Evolutionary conservation across 2,888 invertebrate genomes (phyloP).

Genomic region (Himalopsyche kuldschensis): DNA sequence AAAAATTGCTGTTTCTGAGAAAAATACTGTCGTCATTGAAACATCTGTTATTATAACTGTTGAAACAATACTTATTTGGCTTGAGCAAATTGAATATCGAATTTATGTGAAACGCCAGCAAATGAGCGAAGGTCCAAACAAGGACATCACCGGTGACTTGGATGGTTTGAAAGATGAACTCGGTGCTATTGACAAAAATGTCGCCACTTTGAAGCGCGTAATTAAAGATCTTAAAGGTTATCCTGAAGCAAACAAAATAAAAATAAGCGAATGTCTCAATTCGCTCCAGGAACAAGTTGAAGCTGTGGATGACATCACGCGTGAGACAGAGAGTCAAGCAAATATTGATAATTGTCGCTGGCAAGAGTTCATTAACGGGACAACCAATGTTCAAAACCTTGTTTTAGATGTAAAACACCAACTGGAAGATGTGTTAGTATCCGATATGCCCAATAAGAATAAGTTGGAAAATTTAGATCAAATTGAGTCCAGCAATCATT

Average conservation of each 20-base stretch:
- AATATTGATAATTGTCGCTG: constrained; percentile 54
- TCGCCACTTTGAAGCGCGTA: constrained; percentile 64
- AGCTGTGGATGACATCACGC: constrained; percentile 69
- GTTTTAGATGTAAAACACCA: constrained; percentile 57
- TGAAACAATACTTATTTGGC: constrained; percentile 80
- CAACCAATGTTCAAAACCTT: constrained; percentile 60
- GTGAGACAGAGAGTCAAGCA: constrained; percentile 60
- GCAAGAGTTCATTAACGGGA: constrained; percentile 69
- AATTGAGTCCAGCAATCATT: constrained; percentile 68
- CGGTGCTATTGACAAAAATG: constrained; percentile 66
- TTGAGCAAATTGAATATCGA: constrained; percentile 82
- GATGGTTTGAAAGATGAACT: constrained; percentile 68
- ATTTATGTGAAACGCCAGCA: constrained; percentile 66
- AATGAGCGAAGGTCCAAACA: constrained; percentile 61
- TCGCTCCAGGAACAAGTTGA: constrained; percentile 68
- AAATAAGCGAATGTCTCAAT: constrained; percentile 61
- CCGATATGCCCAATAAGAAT: constrained; percentile 67
- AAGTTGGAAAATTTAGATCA: constrained; percentile 72
- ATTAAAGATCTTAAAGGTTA: constrained; percentile 49
- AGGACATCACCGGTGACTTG: constrained; percentile 62
- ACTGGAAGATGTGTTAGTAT: constrained; percentile 60
- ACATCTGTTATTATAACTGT: constrained; percentile 73
- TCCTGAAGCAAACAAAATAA: constrained; percentile 48
- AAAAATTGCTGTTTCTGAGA: constrained; percentile 60
- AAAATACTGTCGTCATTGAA: constrained; percentile 64